Evolutionary conservation across 2,113 vertebrate species (phyloP), one percentile per base, ranked within the genome.

Genomic region (Polyodon spathula): DNA sequence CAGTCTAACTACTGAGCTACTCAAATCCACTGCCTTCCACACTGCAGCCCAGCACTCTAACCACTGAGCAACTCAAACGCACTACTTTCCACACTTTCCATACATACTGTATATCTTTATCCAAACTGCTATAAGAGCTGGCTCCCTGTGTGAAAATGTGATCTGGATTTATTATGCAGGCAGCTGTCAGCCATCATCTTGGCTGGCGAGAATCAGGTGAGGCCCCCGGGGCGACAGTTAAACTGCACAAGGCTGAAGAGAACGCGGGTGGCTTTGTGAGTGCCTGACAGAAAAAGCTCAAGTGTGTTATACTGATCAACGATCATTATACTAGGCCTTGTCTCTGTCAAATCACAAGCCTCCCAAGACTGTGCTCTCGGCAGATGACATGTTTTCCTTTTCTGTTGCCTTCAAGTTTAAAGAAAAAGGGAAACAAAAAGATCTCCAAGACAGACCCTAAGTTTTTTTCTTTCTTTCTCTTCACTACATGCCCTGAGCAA

Each of bases 171-270:
- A 84, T 82, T 81, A 83, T 82, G 79, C 75, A 81, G 79, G 76
- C 73, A 80, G 76, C 78, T 84, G 81, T 81, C 76, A 83, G 78
- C 70, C 64, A 69, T 81, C 74, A 63, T 42, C 37, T 48, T 53
- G 46, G 14, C 37, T 63, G 61, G 54, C 61, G 14, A 15, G 58
- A 65, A 60, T 79, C 77, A 81, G 81, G 79, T 83, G 81, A 83
- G 79, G 67, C 72, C 78, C 79, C 79, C 75, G 60, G 71, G 82
- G 84, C 79, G 76, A 84, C 80, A 84, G 79, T 82, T 83, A 79
- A 85, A 81, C 78, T 65, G 78, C 75, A 65, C 78, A 76, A 81
- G 68, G 78, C 76, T 75, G 58, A 70, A 68, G 41, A 51, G 12
- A 56, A 44, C 6, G 10, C 41, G 63, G 68, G 63, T 59, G 60